Base-by-base conservation (phyloP, 2,113 vertebrate genomes). In the Baryphthengus martii region DNA sequence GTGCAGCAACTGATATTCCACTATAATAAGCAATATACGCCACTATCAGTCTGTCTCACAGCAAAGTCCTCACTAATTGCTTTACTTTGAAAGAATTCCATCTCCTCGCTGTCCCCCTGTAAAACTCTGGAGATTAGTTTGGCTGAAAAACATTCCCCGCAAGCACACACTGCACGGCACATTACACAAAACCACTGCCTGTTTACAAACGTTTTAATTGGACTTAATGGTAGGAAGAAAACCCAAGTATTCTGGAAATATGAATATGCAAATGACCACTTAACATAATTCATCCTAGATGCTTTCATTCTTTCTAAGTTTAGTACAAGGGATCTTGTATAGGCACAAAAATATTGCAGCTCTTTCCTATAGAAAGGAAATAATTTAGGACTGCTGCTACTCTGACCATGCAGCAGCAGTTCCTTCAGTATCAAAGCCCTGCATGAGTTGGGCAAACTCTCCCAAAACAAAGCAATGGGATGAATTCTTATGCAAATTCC, bases 181-280 rank as follows among this genome's bases (percentile, higher is more conserved):
- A 61, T 89, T 92, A 91, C 40, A 87, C 35, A 56, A 78, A 86
- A 85, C 1, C 23, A 63, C 12, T 42, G 33, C 12, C 35, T 61
- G 68, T 72, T 95, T 89, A 75, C 39, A 68, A 93, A 92, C 8
- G 66, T 70, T 77, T 90, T 86, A 78, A 84, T 92, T 90, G 72
- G 75, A 50, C 35, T 45, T 61, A 89, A 66, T 42, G 37, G 62
- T 40, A 92, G 66, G 61, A 75, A 71, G 55, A 86, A 88, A 93
- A 77, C 3, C 5, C 29, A 53, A 78, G 7, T 56, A 44, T 72
- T 95, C 37, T 52, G 75, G 77, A 86, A 77, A 71, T 0, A 6
- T 7, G 0, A 33, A 21, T 74, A 35, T 81, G 50, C 50, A 88
- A 92, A 59, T 33, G 5, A 59, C 87, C 14, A 25, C 77, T 74